Percentiles rank a stretch among this genome's conserved stretches.
phyloP scores from a whole-genome alignment of 2,797 vertebrate genomes.

The Cossypha dichroa region DNA sequence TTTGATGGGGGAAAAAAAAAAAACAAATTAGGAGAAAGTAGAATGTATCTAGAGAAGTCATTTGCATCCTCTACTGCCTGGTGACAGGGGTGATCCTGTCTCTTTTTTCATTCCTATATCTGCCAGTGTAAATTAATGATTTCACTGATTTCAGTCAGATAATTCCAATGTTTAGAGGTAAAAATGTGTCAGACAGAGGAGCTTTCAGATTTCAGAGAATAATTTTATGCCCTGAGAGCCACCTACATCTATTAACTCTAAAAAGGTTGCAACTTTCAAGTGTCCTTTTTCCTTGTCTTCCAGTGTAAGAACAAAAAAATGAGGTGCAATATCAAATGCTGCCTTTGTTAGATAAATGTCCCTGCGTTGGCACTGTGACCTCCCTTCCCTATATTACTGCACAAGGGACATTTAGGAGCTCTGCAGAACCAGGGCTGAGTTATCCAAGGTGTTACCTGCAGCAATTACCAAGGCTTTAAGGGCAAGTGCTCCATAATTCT shows the following conservation, averaged over 20 bases:
- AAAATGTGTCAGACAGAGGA: background rate
- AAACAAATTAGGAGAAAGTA: background rate
- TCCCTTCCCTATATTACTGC: background rate
- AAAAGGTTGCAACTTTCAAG: background rate
- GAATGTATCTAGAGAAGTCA: background rate
- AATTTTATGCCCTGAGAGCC: background rate
- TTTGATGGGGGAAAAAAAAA: background rate
- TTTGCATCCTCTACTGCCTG: background rate
- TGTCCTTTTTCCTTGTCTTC: background rate
- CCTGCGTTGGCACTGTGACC: rapidly evolving
- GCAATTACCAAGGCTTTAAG: conserved; percentile 1
- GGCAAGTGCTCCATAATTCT: conserved; percentile 13
- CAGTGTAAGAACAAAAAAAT: background rate
- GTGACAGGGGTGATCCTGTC: background rate
- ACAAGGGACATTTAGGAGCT: background rate
- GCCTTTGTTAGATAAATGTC: background rate
- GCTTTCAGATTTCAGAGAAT: background rate
- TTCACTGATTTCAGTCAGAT: background rate
- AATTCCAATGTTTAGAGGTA: background rate
- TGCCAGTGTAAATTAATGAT: background rate
- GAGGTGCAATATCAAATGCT: background rate
- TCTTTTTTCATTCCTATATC: background rate
- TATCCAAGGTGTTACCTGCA: conserved; percentile 3
- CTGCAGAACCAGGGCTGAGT: background rate
- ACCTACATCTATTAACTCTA: background rate